A percentile compares a stretch with the other conserved stretches of the same genome.
phyloP scores from a whole-genome alignment of 2,797 vertebrate species.

The Phylloscopus collybita region DNA sequence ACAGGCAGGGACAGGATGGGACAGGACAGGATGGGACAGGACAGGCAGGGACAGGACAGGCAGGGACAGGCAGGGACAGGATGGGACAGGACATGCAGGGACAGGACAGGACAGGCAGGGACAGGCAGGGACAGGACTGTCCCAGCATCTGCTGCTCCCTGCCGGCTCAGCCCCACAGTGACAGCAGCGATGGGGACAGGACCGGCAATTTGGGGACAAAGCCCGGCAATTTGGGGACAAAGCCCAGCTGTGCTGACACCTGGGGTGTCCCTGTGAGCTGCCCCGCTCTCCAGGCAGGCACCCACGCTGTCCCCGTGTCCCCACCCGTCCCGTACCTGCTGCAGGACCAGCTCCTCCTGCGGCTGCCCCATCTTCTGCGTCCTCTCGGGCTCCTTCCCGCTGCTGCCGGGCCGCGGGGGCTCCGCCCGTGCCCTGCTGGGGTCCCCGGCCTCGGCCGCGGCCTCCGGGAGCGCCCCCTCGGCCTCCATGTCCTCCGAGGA shows the following conservation, averaged over 20 bases:
- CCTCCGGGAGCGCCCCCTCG: not conserved
- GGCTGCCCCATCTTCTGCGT: conserved; percentile 46
- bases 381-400: conserved; percentile 62
- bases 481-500: conserved; percentile 93
- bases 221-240: fast-evolving
- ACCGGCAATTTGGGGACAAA: too few relatives aligned
- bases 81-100: too few relatives aligned
- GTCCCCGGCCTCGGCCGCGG: not conserved
- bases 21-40: not conserved
- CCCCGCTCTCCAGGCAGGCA: not conserved
- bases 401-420: conserved; percentile 1
- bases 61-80: not conserved
- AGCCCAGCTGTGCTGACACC: not conserved
- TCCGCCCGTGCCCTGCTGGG: not conserved
- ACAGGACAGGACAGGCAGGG: too few relatives aligned
- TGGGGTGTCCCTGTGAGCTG: not conserved
- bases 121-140: not conserved
- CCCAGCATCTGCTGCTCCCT: conserved; percentile 38
- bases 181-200: not conserved
- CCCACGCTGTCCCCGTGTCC: not conserved
- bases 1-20: too few relatives aligned
- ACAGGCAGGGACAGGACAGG: too few relatives aligned
- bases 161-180: not conserved
- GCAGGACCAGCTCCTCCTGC: conserved; percentile 63
- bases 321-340: conserved; percentile 35